Base-by-base conservation (phyloP, 2,888 invertebrate genomes). In the Amphipoea lucens region DNA sequence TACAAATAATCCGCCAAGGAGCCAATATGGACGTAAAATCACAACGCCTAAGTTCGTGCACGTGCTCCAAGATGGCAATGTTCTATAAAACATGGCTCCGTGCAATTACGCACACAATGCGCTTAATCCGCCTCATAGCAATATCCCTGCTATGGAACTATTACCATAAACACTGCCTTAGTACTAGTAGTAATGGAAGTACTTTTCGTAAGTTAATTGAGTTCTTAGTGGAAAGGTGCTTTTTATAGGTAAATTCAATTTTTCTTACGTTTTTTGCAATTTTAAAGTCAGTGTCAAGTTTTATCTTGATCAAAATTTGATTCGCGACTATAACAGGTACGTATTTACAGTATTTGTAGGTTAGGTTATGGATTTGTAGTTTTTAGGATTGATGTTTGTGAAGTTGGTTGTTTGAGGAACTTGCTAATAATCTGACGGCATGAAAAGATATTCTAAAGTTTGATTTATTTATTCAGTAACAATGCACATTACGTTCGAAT, bases 161-260 rank as follows among this genome's bases (percentile, higher is more conserved):
- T 89, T 81, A 84, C 66, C 80, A 86, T 87, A 88, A 88, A 87
- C 74, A 79, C 23, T 54, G 85, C 76, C 72, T 79, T 73, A 78
- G 70, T 73, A 69, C 60, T 67, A 67, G 29, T 66, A 60, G 79
- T 86, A 87, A 83, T 88, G 74, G 73, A 66, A 86, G 78, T 73
- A 81, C 70, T 86, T 74, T 84, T 72, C 79, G 45, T 82, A 69
- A 83, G 72, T 83, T 86, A 83, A 87, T 84, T 70, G 67, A 40
- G 71, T 66, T 75, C 75, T 87, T 78, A 73, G 54, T 70, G 40
- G 71, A 78, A 76, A 17, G 36, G 54, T 4, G n/a, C 51, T 62
- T 69, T 69, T 78, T 65, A 63, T 66, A 36, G 3, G 3, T n/a
- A 40, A 40, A 40, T 40, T 40, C 40, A 40, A 40, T 4, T 40